Conservation (phyloP, 2,888 invertebrate species). For the Timandra comae region DNA sequence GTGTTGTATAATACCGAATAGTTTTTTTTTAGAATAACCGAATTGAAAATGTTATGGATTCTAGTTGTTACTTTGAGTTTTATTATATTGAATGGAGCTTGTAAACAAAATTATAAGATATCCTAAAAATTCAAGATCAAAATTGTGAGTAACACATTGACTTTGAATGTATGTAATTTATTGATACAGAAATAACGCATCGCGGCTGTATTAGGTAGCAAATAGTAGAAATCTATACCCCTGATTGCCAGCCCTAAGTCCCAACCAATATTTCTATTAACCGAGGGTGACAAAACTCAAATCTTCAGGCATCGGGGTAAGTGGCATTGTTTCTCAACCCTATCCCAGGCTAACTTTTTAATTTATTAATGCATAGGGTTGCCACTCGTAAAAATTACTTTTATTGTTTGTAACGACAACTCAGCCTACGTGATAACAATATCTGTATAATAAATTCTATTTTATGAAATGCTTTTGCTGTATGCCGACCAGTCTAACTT, state of each 20-base stretch:
- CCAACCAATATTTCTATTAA: slow-evolving; percentile 33
- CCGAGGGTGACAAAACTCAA: slow-evolving; percentile 58
- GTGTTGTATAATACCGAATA: no score
- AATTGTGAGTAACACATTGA: no score
- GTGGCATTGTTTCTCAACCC: slow-evolving; percentile 66
- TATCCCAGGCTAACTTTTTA: slow-evolving; percentile 60
- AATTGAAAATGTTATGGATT: no score
- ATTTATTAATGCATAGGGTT: slow-evolving; percentile 73
- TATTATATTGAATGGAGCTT: no score
- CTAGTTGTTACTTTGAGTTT: no score
- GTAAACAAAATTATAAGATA: no score
- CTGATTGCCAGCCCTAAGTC: slow-evolving; percentile 35
- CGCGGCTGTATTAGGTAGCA: no score
- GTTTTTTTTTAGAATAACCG: no score
- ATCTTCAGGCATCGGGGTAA: slow-evolving; percentile 62
- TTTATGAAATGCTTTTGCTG: slow-evolving; percentile 36
- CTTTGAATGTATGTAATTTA: no score
- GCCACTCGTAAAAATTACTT: slow-evolving; percentile 74
- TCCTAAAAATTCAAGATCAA: no score
- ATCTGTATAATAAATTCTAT: slow-evolving; percentile 60
- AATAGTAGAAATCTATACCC: slow-evolving; percentile 1
- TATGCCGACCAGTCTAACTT: slow-evolving; percentile 26
- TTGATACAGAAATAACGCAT: no score
- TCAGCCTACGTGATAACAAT: slow-evolving; percentile 75
- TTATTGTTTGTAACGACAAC: slow-evolving; percentile 75